Evolutionary conservation across 2,113 vertebrate genomes (phyloP), one percentile per base, ranked within the genome.

Genomic region (Astur gentilis): DNA sequence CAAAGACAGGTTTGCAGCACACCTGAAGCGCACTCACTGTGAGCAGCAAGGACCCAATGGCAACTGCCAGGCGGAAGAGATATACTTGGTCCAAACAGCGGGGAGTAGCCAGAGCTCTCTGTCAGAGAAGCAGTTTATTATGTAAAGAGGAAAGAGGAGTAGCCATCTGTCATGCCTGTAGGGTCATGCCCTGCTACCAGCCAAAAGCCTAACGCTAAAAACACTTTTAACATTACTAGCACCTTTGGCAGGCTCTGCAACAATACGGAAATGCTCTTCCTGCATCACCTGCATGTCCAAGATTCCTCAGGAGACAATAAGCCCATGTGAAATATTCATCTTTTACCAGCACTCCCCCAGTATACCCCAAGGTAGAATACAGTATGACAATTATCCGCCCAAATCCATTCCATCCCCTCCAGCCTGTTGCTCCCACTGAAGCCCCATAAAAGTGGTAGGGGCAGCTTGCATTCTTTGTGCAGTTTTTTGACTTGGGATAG

Each of bases 61-160:
- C 47, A 17, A 6, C 55, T n/a, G 44, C 61, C 55, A 50, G 57
- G 25, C 32, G 40, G 32, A 49, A 25, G n/a, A 89, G 17, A 69
- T 2, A 27, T 0, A 50, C 8, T 14, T 55, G 6, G 8, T 11
- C 16, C 69, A 18, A 45, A 67, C 19, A 80, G 61, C 9, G 27
- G 5, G 52, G 26, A 86, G 18, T 8, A 87, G 23, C 64, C 70
- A 22, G 36, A 84, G 66, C 50, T 25, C 72, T 81, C 62, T 42
- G 31, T 16, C 69, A 72, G 50, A 89, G 50, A 25, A 85, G 26
- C 31, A 44, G 3, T 88, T 95, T 96, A 96, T 94, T 87, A 42
- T 5, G 6, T 32, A 50, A 40, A 83, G 36, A 71, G 61, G 31
- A n/a, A 89, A 72, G 32, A 71, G 29, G n/a, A 82, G n/a, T 25